Percentiles rank a stretch among this genome's conserved stretches.
Evolutionary conservation across 2,797 vertebrate genomes (phyloP).

Genomic region (Poecilia wingei): DNA sequence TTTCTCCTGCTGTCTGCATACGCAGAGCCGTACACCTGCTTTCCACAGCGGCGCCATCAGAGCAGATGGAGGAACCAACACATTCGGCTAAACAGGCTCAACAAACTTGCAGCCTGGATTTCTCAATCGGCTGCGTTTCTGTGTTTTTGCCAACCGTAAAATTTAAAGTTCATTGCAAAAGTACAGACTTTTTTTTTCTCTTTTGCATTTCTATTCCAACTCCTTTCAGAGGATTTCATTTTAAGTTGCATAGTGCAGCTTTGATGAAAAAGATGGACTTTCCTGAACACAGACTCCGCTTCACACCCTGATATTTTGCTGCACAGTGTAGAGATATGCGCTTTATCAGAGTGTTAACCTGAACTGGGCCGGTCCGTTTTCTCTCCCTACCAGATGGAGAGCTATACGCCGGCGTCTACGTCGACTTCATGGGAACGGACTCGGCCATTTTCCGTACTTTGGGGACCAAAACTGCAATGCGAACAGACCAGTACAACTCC

Average conservation of each 20-base stretch:
- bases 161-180: neutral
- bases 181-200: too few relatives aligned
- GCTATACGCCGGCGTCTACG: slow-evolving; percentile 96
- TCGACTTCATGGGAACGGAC: slow-evolving; percentile 99
- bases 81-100: slow-evolving; percentile 24
- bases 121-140: neutral
- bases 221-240: too few relatives aligned
- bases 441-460: slow-evolving; percentile 97
- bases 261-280: neutral
- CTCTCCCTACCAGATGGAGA: slow-evolving; percentile 87
- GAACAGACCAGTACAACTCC: slow-evolving; percentile 98
- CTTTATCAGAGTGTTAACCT: slow-evolving; percentile 41
- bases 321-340: neutral
- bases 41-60: slow-evolving; percentile 33
- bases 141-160: neutral
- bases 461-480: slow-evolving; percentile 95
- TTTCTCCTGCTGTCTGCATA: slow-evolving; percentile 48
- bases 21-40: slow-evolving; percentile 72
- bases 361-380: slow-evolving; percentile 41
- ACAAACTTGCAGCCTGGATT: neutral
- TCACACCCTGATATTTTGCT: neutral
- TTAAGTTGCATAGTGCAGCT: too few relatives aligned
- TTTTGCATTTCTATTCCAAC: too few relatives aligned
- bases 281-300: neutral
- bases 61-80: slow-evolving; percentile 62